Evolutionary conservation across 2,797 vertebrate genomes (phyloP).

Genomic region (Aldrovandia affinis): DNA sequence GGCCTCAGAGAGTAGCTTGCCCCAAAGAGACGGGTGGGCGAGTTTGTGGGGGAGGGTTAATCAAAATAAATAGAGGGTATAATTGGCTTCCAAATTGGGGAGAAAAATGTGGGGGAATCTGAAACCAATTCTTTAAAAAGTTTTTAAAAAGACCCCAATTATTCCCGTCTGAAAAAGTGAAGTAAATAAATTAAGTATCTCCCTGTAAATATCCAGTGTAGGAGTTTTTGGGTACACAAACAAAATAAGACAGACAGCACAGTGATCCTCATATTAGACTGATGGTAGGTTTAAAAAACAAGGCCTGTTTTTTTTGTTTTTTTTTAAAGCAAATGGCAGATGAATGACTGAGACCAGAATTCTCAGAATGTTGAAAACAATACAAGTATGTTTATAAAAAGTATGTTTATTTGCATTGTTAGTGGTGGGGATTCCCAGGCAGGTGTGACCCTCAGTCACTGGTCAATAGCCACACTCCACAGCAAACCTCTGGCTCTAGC

Average conservation of each 20-base stretch:
- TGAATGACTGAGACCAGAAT: neutral
- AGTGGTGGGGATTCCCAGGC: slow-evolving; percentile 54
- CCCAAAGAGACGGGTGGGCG: too few species aligned
- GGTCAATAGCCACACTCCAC: slow-evolving; percentile 54
- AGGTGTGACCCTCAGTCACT: slow-evolving; percentile 1
- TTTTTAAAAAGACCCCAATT: neutral
- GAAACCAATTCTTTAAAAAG: too few species aligned
- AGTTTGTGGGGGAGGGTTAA: too few species aligned
- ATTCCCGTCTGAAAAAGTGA: neutral
- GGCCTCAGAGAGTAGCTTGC: too few species aligned
- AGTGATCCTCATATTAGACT: neutral
- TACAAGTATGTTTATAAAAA: neutral
- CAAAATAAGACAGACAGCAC: neutral
- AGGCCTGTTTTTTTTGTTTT: too few species aligned
- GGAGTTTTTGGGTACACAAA: neutral
- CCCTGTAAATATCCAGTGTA: neutral
- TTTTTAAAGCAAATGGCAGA: neutral
- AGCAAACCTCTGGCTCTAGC: slow-evolving; percentile 44
- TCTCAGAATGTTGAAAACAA: neutral
- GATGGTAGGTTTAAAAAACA: neutral
- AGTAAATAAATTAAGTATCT: neutral
- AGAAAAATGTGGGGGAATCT: too few species aligned
- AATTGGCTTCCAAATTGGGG: too few species aligned
- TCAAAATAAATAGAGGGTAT: too few species aligned
- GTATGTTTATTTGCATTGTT: slow-evolving; percentile 44